Evolutionary conservation across 1,140 invertebrate genomes (phyloP).

Genomic region (Tetraneura akinire): DNA sequence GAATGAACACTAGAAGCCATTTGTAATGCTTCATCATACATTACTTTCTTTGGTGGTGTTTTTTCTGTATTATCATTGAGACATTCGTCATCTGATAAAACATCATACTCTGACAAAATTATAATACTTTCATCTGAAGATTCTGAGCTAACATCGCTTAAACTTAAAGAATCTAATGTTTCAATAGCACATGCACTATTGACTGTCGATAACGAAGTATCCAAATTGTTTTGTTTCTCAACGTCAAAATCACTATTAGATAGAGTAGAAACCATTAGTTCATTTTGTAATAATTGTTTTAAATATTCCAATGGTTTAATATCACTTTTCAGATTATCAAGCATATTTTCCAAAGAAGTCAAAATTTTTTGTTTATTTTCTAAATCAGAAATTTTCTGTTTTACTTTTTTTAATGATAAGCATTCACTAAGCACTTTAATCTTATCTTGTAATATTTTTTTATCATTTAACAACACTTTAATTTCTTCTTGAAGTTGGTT

Average conservation of each 20-base stretch:
- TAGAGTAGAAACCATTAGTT: neutral
- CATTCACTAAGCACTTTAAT: conserved; percentile 16
- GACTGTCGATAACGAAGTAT: neutral
- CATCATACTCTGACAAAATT: conserved; percentile 33
- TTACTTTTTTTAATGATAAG: conserved; percentile 37
- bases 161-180: conserved; percentile 8
- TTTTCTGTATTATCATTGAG: neutral
- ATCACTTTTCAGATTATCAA: conserved; percentile 24
- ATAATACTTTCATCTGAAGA: conserved; percentile 6
- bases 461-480: conserved; percentile 1
- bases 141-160: conserved; percentile 23
- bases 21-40: conserved; percentile 6
- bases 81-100: conserved; percentile 12
- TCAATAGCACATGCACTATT: conserved; percentile 17
- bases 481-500: conserved; percentile 29
- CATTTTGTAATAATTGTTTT: neutral
- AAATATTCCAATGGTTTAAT: conserved; percentile 44
- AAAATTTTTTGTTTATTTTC: conserved; percentile 42
- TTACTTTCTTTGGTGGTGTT: neutral
- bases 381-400: conserved; percentile 27
- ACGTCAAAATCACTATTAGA: neutral
- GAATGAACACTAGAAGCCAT: conserved; percentile 8
- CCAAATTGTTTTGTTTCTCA: neutral
- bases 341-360: neutral
- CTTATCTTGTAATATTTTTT: conserved; percentile 23